Conservation (phyloP, 2,888 invertebrate species). For the Meloe dianella region DNA sequence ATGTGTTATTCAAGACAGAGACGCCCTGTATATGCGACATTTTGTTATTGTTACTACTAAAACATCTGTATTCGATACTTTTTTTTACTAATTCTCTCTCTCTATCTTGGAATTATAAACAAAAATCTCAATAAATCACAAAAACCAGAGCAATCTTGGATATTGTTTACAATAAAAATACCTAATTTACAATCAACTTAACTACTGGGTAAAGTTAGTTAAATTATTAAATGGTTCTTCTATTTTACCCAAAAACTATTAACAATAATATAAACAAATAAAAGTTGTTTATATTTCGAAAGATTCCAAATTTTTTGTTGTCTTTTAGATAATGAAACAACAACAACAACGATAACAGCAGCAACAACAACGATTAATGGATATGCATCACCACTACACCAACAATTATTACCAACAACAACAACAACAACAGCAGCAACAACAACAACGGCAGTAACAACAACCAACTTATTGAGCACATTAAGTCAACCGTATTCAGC, state of each 20-base stretch:
- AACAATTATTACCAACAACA: background rate
- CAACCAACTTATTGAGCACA: slow-evolving; percentile 51
- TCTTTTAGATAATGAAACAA: slow-evolving; percentile 15
- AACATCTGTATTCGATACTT: background rate
- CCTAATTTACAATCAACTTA: background rate
- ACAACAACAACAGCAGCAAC: slow-evolving; percentile 36
- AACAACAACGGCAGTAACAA: slow-evolving; percentile 45
- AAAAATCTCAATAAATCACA: slow-evolving; percentile 17
- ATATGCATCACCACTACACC: slow-evolving; percentile 33
- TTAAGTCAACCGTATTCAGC: slow-evolving; percentile 69
- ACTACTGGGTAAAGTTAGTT: slow-evolving; percentile 9
- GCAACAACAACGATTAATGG: background rate
- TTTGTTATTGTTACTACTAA: no score
- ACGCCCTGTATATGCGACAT: background rate
- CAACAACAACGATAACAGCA: background rate
- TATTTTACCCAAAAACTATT: background rate
- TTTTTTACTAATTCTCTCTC: no score
- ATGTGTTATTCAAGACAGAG: background rate
- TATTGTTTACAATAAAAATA: slow-evolving; percentile 1
- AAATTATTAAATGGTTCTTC: background rate
- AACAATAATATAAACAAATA: background rate
- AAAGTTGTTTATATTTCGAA: background rate
- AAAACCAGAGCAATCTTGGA: slow-evolving; percentile 5
- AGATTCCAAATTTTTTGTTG: no score
- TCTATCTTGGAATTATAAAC: slow-evolving; percentile 16